phyloP scores from a whole-genome alignment of 2,888 invertebrate species.

The Acronicta aceris region DNA sequence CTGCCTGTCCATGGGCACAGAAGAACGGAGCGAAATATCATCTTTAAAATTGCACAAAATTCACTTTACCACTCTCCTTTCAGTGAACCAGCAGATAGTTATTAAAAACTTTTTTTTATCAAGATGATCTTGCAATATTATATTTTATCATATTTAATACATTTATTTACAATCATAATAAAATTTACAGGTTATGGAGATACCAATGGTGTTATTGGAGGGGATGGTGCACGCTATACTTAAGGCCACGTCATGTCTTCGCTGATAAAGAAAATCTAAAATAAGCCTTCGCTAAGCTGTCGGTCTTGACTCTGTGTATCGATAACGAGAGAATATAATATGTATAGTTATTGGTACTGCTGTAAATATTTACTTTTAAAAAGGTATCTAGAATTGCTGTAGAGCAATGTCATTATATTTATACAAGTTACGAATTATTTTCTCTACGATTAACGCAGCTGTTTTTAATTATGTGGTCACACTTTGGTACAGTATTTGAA shows the following conservation, averaged over 20 bases:
- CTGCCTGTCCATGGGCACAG: no score
- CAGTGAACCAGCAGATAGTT: no score
- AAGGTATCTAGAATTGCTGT: conserved; percentile 40
- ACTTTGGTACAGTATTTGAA: conserved; percentile 35
- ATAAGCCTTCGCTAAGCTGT: conserved; percentile 42
- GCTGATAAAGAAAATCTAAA: conserved; percentile 47
- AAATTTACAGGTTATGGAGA: conserved; percentile 63
- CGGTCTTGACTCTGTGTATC: conserved; percentile 38
- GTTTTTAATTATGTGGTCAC: conserved; percentile 21
- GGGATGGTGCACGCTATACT: conserved; percentile 72
- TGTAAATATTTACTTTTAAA: conserved; percentile 55
- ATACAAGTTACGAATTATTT: conserved; percentile 48
- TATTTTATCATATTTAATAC: no score
- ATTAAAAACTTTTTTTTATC: no score
- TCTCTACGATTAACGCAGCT: conserved; percentile 24
- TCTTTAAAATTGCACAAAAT: no score
- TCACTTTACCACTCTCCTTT: no score
- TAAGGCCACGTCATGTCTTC: conserved; percentile 64
- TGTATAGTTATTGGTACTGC: conserved; percentile 56
- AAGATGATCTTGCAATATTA: no score
- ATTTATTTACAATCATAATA: neutral
- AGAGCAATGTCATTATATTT: conserved; percentile 48
- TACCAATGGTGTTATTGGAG: conserved; percentile 66
- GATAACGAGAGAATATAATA: conserved; percentile 45
- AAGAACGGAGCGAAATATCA: no score